Base-by-base conservation (phyloP, 2,113 vertebrate species). In the Chaetops frenatus region DNA sequence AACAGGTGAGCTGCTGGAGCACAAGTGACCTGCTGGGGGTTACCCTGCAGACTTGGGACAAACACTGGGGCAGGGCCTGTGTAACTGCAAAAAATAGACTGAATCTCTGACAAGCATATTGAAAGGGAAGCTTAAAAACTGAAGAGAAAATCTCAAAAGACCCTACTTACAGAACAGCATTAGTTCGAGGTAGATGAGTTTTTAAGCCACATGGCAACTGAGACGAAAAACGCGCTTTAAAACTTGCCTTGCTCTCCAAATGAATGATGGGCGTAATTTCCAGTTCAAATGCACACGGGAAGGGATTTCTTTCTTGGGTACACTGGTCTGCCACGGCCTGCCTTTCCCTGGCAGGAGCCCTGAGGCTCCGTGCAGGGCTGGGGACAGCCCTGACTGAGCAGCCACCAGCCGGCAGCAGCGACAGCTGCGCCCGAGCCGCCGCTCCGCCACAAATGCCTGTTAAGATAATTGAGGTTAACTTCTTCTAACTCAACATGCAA, bases 201-300 rank as follows among this genome's bases (percentile, higher is more conserved):
- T 66, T 60, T 70, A 95, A 93, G 66, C 42, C 51, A 90, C 79
- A 62, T 5, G 6, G 2, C 54, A 73, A 40, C 76, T 51, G 51
- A 81, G 79, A 71, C 28, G 51, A 95, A 90, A 94, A 71, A 29
- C 40, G 25, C 42, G 35, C 57, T 80, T 56, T 40, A 78, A 86
- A 73, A 47, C 42, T 82, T 70, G 29, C 58, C 45, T 92, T 56
- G 60, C 79, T 51, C 79, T 94, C 85, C 56, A 65, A 18, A 60
- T 92, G 85, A 95, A 36, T 25, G 81, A 93, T 92, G 65, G 67
- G 35, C 81, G 70, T 78, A 77, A 94, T 88, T 90, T 93, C 62
- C 42, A 58, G 36, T 51, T 83, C 42, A 54, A 62, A 88, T 56
- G 36, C 88, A 83, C 79, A 22, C 1, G 45, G 87, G 90, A 83